These are phyloP conservation scores for Spondyliosoma cantharus DNA, from an alignment of 2,797 vertebrate genomes.

Conservation along the genomic window DNA sequence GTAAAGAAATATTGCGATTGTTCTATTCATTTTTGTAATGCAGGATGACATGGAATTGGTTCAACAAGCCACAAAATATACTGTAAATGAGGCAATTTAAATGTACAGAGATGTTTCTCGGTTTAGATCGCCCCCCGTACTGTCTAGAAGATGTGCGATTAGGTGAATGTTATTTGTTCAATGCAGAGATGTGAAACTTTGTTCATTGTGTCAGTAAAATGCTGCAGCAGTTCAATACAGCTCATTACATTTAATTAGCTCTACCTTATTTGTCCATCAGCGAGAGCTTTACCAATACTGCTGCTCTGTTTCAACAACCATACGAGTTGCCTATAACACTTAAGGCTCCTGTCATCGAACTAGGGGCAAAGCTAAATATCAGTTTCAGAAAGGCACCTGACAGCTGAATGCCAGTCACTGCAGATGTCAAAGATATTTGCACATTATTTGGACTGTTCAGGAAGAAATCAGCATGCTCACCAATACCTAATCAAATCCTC, in stretches of 20 bases:
- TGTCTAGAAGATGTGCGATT: neutral
- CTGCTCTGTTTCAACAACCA: conserved; percentile 8
- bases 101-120: neutral
- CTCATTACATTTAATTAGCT: conserved; percentile 29
- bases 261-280: conserved; percentile 18
- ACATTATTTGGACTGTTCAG: neutral
- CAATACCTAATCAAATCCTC: neutral
- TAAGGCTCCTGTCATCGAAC: conserved; percentile 21
- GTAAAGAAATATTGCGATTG: too few species aligned
- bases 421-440: neutral
- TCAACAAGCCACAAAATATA: neutral
- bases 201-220: neutral
- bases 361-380: too few species aligned
- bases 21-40: neutral
- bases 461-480: neutral
- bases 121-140: neutral
- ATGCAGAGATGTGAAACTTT: conserved; percentile 1
- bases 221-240: neutral
- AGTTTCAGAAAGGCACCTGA: too few species aligned
- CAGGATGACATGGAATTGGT: neutral
- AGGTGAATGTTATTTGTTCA: neutral
- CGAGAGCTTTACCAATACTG: neutral
- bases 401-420: too few species aligned
- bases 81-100: neutral
- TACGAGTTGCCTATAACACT: conserved; percentile 9